Conservation (phyloP, 64 coral and sea anemone species). For the Actinia equina region DNA sequence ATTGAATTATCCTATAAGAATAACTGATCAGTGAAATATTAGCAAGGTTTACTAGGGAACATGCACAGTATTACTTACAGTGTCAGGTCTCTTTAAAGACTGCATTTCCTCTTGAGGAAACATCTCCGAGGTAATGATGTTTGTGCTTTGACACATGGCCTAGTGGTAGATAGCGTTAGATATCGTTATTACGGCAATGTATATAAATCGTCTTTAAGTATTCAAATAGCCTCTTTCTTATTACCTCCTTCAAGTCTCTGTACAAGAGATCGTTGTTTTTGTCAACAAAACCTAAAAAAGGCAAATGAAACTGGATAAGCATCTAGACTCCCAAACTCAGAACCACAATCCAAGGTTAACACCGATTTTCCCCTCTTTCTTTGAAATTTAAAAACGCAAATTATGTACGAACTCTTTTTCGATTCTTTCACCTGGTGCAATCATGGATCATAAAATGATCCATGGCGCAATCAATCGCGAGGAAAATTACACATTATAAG, state of each 20-base stretch:
- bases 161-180: not conserved
- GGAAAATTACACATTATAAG: too few relatives aligned
- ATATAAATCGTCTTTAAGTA: not conserved
- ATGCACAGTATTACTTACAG: constrained; percentile 32
- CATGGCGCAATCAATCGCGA: too few relatives aligned
- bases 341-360: too few relatives aligned
- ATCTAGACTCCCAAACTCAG: too few relatives aligned
- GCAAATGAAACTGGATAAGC: not conserved
- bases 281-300: constrained; percentile 84
- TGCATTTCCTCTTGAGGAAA: constrained; percentile 70
- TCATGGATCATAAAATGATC: too few relatives aligned
- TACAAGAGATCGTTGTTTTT: constrained; percentile 98
- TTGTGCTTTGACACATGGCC: constrained; percentile 91
- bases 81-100: constrained; percentile 65
- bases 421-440: too few relatives aligned
- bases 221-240: not conserved
- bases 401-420: too few relatives aligned
- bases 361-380: too few relatives aligned
- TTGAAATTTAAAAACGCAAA: too few relatives aligned
- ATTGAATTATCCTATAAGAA: too few relatives aligned
- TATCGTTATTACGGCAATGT: not conserved
- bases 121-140: constrained; percentile 75
- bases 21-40: too few relatives aligned
- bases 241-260: constrained; percentile 95
- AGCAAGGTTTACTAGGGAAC: too few relatives aligned